Percentiles rank a stretch among this genome's conserved stretches.
Conservation (phyloP, 64 coral and sea anemone genomes). For the Montipora foliosa region DNA sequence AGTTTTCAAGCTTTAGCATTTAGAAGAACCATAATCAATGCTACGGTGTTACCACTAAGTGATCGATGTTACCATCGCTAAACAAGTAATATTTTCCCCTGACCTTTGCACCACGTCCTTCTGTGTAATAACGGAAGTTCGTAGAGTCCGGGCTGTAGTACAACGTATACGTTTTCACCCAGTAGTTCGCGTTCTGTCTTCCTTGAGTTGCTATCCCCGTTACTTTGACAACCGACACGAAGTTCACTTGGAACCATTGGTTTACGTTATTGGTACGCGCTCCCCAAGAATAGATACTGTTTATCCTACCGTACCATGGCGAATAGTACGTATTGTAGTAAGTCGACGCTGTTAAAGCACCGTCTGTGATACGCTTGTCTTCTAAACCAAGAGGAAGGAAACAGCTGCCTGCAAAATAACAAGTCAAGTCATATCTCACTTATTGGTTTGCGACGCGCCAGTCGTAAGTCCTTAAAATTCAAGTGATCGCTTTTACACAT, state of each 20-base stretch:
- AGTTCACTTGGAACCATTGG: constrained; percentile 49
- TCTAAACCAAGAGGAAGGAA: constrained; percentile 58
- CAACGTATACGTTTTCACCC: constrained; percentile 48
- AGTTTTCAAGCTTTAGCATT: too few species aligned
- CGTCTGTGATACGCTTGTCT: constrained; percentile 48
- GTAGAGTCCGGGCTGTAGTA: constrained; percentile 34
- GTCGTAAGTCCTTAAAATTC: too few species aligned
- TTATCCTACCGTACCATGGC: constrained; percentile 35
- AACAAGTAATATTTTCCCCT: neutral
- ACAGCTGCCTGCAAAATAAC: constrained; percentile 4
- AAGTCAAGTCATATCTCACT: neutral
- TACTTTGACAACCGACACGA: constrained; percentile 25
- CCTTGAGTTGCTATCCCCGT: constrained; percentile 67
- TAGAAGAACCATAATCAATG: too few species aligned
- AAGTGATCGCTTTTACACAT: too few species aligned
- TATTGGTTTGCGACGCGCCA: neutral
- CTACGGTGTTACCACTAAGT: too few species aligned
- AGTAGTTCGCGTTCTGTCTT: constrained; percentile 50
- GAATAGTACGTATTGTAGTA: constrained; percentile 36
- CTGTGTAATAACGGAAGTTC: constrained; percentile 28
- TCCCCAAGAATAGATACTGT: constrained; percentile 43
- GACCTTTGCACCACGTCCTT: constrained; percentile 28
- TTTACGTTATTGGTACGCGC: constrained; percentile 29
- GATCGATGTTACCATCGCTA: too few species aligned
- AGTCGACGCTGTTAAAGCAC: constrained; percentile 22